phyloP scores from a whole-genome alignment of 1,140 invertebrate genomes.

The Heliconius hewitsoni region DNA sequence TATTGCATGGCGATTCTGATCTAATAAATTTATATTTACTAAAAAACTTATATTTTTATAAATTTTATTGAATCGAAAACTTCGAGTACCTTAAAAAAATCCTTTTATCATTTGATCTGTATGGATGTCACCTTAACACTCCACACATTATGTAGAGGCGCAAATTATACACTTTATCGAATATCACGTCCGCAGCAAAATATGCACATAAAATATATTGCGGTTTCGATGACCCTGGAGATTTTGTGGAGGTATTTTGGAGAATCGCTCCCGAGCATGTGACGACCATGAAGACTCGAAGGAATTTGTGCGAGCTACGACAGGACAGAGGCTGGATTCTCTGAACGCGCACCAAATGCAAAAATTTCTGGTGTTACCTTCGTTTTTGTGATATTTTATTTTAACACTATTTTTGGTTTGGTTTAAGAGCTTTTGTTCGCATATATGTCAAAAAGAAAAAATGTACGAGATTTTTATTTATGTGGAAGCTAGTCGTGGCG shows the following conservation, averaged over 20 bases:
- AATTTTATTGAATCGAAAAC: no score
- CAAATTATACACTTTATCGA: constrained; percentile 2
- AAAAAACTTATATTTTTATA: no score
- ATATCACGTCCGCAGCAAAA: not conserved
- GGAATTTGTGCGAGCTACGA: not conserved
- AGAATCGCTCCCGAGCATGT: not conserved
- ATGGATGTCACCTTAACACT: constrained; percentile 1
- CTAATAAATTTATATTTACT: no score
- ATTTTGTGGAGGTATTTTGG: constrained; percentile 18
- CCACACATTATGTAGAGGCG: not conserved
- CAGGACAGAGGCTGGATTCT: constrained; percentile 21
- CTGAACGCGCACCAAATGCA: constrained; percentile 16
- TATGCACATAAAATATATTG: constrained; percentile 14
- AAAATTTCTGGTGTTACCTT: constrained; percentile 19
- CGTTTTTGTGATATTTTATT: constrained; percentile 16
- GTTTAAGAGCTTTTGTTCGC: not conserved
- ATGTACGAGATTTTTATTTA: not conserved
- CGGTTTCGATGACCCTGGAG: constrained; percentile 21
- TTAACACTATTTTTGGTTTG: constrained; percentile 10
- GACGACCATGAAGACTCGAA: constrained; percentile 11
- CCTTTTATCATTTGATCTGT: not conserved
- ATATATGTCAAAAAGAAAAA: not conserved
- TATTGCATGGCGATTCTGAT: no score
- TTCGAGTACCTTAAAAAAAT: not conserved
- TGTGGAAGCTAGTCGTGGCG: no score